Conservation (phyloP, 2,888 invertebrate genomes). For the Acrobeloides nanus region DNA sequence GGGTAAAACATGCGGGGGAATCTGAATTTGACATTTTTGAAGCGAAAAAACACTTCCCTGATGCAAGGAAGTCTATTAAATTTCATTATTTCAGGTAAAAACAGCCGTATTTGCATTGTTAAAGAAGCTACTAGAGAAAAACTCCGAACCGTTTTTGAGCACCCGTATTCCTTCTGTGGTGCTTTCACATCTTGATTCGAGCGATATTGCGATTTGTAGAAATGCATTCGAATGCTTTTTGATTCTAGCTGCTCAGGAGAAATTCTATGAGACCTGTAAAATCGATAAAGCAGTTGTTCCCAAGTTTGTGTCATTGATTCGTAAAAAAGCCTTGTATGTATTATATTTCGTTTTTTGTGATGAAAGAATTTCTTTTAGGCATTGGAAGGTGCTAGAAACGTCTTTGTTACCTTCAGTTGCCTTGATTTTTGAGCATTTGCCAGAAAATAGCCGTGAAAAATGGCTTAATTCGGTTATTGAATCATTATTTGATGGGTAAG, state of each 20-base stretch:
- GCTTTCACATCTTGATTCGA: constrained; percentile 14
- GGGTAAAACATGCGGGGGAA: no score
- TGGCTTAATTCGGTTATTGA: constrained; percentile 13
- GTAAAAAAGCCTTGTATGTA: constrained; percentile 29
- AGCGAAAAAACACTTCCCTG: no score
- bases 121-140: constrained; percentile 7
- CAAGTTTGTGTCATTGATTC: constrained; percentile 28
- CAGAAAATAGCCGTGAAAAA: constrained; percentile 7
- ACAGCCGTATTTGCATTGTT: constrained; percentile 13
- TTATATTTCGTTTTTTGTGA: neutral
- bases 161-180: constrained; percentile 19
- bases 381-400: constrained; percentile 17
- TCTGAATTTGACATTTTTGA: no score
- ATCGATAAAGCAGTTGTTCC: constrained; percentile 32
- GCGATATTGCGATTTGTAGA: constrained; percentile 14
- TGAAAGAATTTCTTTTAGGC: constrained; percentile 8
- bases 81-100: constrained; percentile 18
- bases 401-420: constrained; percentile 15
- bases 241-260: constrained; percentile 6
- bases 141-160: constrained; percentile 5
- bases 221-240: constrained; percentile 28
- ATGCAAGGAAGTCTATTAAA: no score
- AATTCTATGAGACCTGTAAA: constrained; percentile 22
- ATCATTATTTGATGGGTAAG: constrained; percentile 23
- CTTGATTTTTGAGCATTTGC: constrained; percentile 12